Percentiles rank a stretch among this genome's conserved stretches.
Conservation (phyloP, 37 sponge, comb jelly and placozoan species). For the Corticium candelabrum region DNA sequence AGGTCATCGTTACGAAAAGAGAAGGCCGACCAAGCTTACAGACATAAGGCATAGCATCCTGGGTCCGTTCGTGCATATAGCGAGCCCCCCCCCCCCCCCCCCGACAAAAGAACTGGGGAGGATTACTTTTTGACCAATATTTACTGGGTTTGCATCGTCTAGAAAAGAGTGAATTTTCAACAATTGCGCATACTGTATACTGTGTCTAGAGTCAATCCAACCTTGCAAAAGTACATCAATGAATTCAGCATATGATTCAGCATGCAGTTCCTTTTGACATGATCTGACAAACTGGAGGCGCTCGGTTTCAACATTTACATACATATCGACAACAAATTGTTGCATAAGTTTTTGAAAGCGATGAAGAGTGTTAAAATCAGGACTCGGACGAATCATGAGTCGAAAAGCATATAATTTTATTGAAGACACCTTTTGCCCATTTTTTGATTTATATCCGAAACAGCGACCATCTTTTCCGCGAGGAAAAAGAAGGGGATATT, state of each 20-base stretch:
- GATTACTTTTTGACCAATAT: slow-evolving; percentile 38
- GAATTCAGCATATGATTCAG: slow-evolving; percentile 23
- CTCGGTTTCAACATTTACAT: slow-evolving; percentile 47
- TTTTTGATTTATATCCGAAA: neutral
- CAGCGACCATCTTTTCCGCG: slow-evolving; percentile 23
- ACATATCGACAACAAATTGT: slow-evolving; percentile 44
- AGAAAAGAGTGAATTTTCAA: too few species aligned
- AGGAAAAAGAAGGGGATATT: slow-evolving; percentile 32
- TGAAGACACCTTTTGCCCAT: slow-evolving; percentile 27
- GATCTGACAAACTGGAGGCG: slow-evolving; percentile 25
- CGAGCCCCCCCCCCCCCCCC: slow-evolving; percentile 39
- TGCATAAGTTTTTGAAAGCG: slow-evolving; percentile 28
- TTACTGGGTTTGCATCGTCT: slow-evolving; percentile 28
- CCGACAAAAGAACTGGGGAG: slow-evolving; percentile 51
- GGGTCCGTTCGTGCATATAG: slow-evolving; percentile 40
- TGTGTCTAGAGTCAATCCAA: too few species aligned
- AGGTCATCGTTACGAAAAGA: slow-evolving; percentile 45
- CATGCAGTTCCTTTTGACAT: slow-evolving; percentile 15
- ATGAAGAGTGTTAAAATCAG: slow-evolving; percentile 9
- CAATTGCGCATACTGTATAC: too few species aligned
- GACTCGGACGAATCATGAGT: slow-evolving; percentile 28
- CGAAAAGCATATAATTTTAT: slow-evolving; percentile 32
- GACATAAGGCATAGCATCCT: slow-evolving; percentile 56
- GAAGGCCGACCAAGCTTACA: slow-evolving; percentile 29
- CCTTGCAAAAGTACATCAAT: slow-evolving; percentile 12